Evolutionary conservation across 2,888 invertebrate genomes (phyloP), one percentile per base, ranked within the genome.

Genomic region (Conus canariensis): DNA sequence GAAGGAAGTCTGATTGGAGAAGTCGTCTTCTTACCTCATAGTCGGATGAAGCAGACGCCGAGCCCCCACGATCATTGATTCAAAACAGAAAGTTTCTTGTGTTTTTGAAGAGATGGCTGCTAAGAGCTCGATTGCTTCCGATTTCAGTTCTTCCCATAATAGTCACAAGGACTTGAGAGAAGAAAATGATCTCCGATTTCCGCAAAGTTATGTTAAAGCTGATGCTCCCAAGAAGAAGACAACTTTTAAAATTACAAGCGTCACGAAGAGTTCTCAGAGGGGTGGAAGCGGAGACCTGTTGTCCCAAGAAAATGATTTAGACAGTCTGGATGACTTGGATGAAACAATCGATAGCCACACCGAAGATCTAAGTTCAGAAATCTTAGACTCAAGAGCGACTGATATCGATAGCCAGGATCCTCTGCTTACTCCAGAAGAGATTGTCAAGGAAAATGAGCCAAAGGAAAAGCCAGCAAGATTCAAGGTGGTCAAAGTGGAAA

Each of bases 401-500:
- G 98, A 98, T 93, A 92, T 94, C 83, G 96, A 92, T 45, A 90
- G 56, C 64, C 95, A 95, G 83, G 96, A 96, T 90, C 89, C 91
- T 25, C 88, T 92, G 22, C 94, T 94, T 45, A 94, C 95, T 25
- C 96, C 96, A 59, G 95, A 95, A 60, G 96, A 95, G 82, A 95
- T 95, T 64, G 95, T 91, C n/a, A 87, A 90, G 9, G 82, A 83
- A 58, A 83, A 19, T 83, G 82, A 83, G 25, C 82, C 82, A 83
- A 92, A 91, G n/a, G 94, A 94, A 86, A 94, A 93, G 91, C 92
- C 94, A 67, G 94, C 94, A 96, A 97, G 99, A 93, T 99, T 99
- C 96, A 98, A 98, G 97, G 98, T 99, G 94, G 99, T 99, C 74
- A 99, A 99, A 97, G 98, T 99, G 94, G 98, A 98, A 97, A 98